Evolutionary conservation across 2,113 vertebrate genomes (phyloP), one percentile per base, ranked within the genome.

Genomic region (Mirza zaza): DNA sequence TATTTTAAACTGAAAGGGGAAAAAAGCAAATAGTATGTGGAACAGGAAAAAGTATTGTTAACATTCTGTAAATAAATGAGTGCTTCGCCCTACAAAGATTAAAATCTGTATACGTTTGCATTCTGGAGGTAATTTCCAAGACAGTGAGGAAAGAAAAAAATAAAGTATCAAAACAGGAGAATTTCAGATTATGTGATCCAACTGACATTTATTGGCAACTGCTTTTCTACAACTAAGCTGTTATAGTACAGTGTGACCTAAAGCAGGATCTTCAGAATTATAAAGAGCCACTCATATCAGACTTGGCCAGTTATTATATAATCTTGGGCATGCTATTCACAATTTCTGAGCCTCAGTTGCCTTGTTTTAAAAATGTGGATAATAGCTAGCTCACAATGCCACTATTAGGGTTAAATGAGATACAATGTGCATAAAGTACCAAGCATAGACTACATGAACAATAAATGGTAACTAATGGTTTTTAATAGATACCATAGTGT

Each of bases 111-210:
- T 68, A 27, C 65, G 81, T 67, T 92, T 85, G 6, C 65, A 71
- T 92, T 84, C 70, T 71, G 27, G 12, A 96, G 67, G 84, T 42
- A 59, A 84, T 76, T 89, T 61, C 81, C 48, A 81, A 71, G 81
- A 90, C 39, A 91, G 48, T 48, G 34, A 76, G 6, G 12, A 45
- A 48, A 76, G n/a, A 67, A 55, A 87, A 52, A 79, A 86, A 88
- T 39, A 5, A 96, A 65, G 15, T 57, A 76, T 52, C 42, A 76
- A 81, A 70, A 42, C 23, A 81, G 57, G 4, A 75, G 45, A 71
- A 84, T 87, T 87, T 71, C 70, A 77, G 45, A 75, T 76, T 59
- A 48, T 36, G 39, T n/a, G 34, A 84, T 34, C 34, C 70, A 77
- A 61, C 18, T 77, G 91, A 14, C 7, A 57, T 42, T 59, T 83